Evolutionary conservation across 2,113 vertebrate species (phyloP).

Genomic region (Salminus brasiliensis): DNA sequence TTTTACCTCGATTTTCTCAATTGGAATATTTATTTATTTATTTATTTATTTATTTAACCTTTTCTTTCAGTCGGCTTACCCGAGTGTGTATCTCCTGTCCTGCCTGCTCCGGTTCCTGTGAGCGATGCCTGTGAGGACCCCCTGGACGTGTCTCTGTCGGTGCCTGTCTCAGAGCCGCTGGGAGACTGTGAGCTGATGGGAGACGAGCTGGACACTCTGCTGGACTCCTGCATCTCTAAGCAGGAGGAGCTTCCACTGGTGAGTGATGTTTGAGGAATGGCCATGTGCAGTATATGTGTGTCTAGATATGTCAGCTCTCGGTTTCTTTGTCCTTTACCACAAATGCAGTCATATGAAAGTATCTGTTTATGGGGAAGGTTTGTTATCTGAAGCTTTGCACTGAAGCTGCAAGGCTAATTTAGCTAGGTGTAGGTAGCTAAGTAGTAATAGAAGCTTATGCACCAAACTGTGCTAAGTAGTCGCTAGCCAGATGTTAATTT

Average conservation of each 20-base stretch:
- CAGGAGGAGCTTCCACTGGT: constrained; percentile 75
- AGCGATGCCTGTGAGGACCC: constrained; percentile 63
- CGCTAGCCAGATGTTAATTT: no score
- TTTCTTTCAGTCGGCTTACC: constrained; percentile 49
- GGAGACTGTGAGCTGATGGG: constrained; percentile 87
- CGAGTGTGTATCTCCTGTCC: constrained; percentile 65
- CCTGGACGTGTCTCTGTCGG: constrained; percentile 65
- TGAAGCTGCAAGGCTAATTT: no score
- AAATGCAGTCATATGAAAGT: no score
- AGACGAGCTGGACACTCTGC: constrained; percentile 88
- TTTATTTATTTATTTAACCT: no score
- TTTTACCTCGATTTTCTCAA: no score
- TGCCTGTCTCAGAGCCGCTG: constrained; percentile 73
- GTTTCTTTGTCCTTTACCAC: no score
- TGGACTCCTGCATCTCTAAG: constrained; percentile 78
- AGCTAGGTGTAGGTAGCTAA: no score
- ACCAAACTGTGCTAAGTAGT: no score
- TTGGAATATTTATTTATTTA: no score
- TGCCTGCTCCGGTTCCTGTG: constrained; percentile 56
- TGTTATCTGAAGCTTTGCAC: no score
- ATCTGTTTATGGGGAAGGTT: no score
- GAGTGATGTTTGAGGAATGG: constrained; percentile 33
- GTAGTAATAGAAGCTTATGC: no score
- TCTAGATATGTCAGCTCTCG: neutral
- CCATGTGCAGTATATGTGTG: neutral